Conservation (phyloP, 2,888 invertebrate species). For the Maniola hyperantus region DNA sequence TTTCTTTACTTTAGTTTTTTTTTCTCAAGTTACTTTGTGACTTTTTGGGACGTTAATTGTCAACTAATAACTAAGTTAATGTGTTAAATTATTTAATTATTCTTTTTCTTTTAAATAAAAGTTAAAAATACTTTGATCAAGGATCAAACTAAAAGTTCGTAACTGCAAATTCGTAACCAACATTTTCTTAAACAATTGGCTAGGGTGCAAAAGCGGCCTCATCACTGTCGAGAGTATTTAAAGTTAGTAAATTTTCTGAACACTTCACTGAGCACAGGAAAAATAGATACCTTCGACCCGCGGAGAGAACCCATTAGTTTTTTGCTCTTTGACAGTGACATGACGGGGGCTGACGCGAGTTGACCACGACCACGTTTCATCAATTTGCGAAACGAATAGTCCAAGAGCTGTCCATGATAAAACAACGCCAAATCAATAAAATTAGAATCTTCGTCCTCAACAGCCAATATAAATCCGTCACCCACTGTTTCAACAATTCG, state of each 20-base stretch:
- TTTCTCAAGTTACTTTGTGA: background rate
- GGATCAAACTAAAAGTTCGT: too few species aligned
- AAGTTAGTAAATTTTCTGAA: too few species aligned
- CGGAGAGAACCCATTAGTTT: constrained; percentile 41
- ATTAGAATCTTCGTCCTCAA: too few species aligned
- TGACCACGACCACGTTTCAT: constrained; percentile 30
- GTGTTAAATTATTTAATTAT: background rate
- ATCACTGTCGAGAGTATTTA: too few species aligned
- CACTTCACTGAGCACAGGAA: constrained; percentile 46
- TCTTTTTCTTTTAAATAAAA: too few species aligned
- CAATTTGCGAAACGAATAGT: constrained; percentile 60
- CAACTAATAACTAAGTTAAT: background rate
- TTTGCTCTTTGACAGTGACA: constrained; percentile 64
- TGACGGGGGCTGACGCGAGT: constrained; percentile 49
- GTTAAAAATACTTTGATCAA: too few species aligned
- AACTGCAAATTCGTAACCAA: too few species aligned
- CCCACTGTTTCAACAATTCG: too few species aligned
- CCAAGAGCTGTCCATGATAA: constrained; percentile 25
- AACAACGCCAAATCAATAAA: too few species aligned
- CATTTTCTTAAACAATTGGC: too few species aligned
- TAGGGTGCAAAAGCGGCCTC: too few species aligned
- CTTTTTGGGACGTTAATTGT: background rate
- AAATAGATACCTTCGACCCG: constrained; percentile 25
- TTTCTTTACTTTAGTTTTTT: background rate
- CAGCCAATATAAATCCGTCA: too few species aligned